Evolutionary conservation across 2,113 vertebrate genomes (phyloP).

Genomic region (Cavia aperea): DNA sequence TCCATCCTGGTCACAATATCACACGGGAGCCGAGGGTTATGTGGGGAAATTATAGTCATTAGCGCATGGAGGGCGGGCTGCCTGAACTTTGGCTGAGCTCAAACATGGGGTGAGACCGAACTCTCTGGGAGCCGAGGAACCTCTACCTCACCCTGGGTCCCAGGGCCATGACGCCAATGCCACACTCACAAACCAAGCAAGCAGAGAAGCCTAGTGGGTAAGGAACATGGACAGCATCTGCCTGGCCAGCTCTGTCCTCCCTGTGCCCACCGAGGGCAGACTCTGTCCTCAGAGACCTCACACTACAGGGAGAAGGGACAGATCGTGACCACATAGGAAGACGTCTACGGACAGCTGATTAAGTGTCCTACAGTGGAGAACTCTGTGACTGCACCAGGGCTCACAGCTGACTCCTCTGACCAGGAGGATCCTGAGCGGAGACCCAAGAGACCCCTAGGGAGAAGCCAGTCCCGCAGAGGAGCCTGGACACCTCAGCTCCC

Average conservation of each 20-base stretch:
- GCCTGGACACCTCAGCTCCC: neutral
- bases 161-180: fast-evolving
- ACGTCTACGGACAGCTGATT: neutral
- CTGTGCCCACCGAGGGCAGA: fast-evolving
- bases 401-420: neutral
- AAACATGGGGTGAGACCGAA: neutral
- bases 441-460: neutral
- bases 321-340: neutral
- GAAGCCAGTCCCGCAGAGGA: neutral
- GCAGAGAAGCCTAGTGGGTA: neutral
- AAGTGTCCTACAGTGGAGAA: neutral
- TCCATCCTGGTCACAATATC: slow-evolving; percentile 41
- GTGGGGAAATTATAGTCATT: slow-evolving; percentile 53
- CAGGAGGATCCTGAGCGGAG: neutral
- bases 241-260: neutral
- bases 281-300: neutral
- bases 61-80: slow-evolving; percentile 17
- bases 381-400: neutral
- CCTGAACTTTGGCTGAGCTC: slow-evolving; percentile 19
- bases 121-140: neutral
- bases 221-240: neutral
- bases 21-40: neutral
- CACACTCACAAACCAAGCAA: neutral
- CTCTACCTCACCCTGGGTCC: neutral
- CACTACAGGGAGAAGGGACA: neutral